Conservation (phyloP, 1,140 invertebrate species). For the Macrotrachela quadricornifera region DNA sequence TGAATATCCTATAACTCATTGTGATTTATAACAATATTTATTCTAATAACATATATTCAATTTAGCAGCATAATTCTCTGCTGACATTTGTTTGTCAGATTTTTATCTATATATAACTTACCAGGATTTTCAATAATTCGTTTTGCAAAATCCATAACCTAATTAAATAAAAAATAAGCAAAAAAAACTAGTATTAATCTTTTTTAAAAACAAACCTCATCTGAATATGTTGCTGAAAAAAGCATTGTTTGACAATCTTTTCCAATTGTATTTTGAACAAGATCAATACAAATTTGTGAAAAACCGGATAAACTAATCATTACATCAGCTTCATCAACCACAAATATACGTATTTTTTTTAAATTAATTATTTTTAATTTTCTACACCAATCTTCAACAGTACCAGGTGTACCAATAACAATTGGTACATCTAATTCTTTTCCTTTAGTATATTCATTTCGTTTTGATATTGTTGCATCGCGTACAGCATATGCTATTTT, state of each 20-base stretch:
- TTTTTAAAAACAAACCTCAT: conserved; percentile 27
- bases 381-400: conserved; percentile 52
- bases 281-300: conserved; percentile 80
- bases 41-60: too few species aligned
- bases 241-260: conserved; percentile 77
- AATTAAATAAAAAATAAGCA: too few species aligned
- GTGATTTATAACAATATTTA: too few species aligned
- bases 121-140: conserved; percentile 65
- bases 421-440: conserved; percentile 56
- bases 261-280: conserved; percentile 47
- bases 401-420: conserved; percentile 53
- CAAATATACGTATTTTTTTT: conserved; percentile 69
- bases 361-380: conserved; percentile 70
- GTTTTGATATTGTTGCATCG: too few species aligned
- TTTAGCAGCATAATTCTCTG: too few species aligned
- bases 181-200: too few species aligned
- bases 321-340: conserved; percentile 92
- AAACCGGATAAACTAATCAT: conserved; percentile 96
- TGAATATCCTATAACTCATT: too few species aligned
- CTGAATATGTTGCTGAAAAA: conserved; percentile 89
- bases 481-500: conserved; percentile 54
- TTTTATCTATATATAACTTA: too few species aligned
- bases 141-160: conserved; percentile 84
- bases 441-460: conserved; percentile 44
- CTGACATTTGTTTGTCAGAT: too few species aligned